A percentile compares a stretch with the other conserved stretches of the same genome.
These are phyloP conservation scores for Apodemus speciosus DNA, from an alignment of 2,113 vertebrate genomes.

Conservation along the genomic window DNA sequence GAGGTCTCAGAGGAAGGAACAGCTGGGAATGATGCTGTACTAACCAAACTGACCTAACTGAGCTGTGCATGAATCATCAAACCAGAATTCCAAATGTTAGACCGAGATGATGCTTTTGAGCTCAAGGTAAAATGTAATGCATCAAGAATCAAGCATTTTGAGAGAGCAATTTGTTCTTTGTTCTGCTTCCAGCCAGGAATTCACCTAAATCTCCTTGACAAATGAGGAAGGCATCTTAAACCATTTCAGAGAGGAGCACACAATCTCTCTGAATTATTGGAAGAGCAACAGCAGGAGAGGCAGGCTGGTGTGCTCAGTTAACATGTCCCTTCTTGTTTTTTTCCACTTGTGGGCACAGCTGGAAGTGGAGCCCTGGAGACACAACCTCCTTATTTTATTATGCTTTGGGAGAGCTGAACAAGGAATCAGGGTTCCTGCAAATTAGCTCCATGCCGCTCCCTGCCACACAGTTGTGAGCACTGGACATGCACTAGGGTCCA, in stretches of 20 bases:
- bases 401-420: constrained; percentile 37
- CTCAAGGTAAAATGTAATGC: not conserved
- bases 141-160: not conserved
- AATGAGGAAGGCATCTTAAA: constrained; percentile 33
- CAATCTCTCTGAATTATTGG: constrained; percentile 16
- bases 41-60: not conserved
- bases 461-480: not conserved
- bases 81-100: constrained; percentile 21
- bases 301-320: constrained; percentile 26
- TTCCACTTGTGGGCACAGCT: constrained; percentile 61
- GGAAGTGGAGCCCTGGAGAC: constrained; percentile 45
- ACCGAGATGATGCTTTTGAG: not conserved
- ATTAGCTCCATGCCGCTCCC: constrained; percentile 52
- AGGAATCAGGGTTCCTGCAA: constrained; percentile 38
- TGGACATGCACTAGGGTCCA: not conserved
- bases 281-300: constrained; percentile 11
- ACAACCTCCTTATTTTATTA: constrained; percentile 50
- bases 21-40: not conserved
- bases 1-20: not conserved
- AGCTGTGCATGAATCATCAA: not conserved
- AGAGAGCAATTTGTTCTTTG: constrained; percentile 34
- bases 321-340: constrained; percentile 63
- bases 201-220: not conserved
- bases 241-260: constrained; percentile 22
- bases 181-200: constrained; percentile 21